Evolutionary conservation across 2,113 vertebrate genomes (phyloP), one percentile per base, ranked within the genome.

Genomic region (Aegotheles bennettii): DNA sequence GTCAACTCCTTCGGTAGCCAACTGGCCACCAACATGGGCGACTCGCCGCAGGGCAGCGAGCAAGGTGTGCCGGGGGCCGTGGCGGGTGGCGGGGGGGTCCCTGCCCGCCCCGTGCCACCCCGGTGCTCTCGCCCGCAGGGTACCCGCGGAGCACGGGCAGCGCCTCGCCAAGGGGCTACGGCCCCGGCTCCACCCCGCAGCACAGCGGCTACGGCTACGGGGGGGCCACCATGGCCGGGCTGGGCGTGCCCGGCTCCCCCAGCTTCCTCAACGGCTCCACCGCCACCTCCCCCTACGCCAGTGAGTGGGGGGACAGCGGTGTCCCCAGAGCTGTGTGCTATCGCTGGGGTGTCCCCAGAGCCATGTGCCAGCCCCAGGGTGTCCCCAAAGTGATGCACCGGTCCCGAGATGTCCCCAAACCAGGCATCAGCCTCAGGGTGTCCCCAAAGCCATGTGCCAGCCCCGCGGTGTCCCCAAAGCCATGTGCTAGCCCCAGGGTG

Each of bases 181-280:
- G 98, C 59, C 98, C 99, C 33, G 99, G 98, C 98, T 99, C 99
- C 43, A 98, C 99, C 23, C 99, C 99, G 0, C 99, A 99, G 97
- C 99, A 98, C 96, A 98, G 98, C 95, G 97, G 98, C 97, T 99
- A 99, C 93, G 98, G 99, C 50, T 99, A 99, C 43, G 98, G 98
- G 1, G 97, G 98, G 0, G 95, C 98, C 0, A 98, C 98, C 38
- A 99, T 99, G 98, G 98, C 98, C 74, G 98, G 99, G 76, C 98
- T 99, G 53, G 99, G 99, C 5, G 99, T 99, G 13, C 99, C 99
- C 1, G 98, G 98, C 8, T 99, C 99, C 29, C 99, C 99, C 40
- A 98, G 99, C 96, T 99, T 99, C 98, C 99, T 99, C 95, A 99
- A 99, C 26, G 99, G 99, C 83, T 99, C 99, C 95, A 97, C 99